Conservation (phyloP, 1,140 invertebrate genomes). For the Papilio machaon region DNA sequence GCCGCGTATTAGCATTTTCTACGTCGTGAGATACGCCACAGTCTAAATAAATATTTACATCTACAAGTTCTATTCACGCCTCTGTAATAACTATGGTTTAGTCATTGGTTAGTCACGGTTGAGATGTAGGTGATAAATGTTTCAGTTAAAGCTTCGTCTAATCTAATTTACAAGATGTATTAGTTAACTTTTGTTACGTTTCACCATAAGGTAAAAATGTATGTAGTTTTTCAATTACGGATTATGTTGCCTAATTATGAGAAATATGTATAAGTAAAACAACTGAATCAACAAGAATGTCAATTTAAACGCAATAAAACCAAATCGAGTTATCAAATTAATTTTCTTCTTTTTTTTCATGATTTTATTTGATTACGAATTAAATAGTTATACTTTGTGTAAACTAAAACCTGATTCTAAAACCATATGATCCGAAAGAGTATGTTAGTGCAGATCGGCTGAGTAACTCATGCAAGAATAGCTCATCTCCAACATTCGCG, state of each 20-base stretch:
- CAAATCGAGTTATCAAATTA: background rate
- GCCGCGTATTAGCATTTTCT: background rate
- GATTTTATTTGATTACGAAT: background rate
- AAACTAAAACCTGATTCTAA: slow-evolving; percentile 3
- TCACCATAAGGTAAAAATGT: too few relatives aligned
- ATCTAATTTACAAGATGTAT: background rate
- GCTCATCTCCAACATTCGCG: slow-evolving; percentile 26
- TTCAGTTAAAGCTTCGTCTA: background rate
- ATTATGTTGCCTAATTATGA: background rate
- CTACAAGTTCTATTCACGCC: background rate
- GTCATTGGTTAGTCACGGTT: slow-evolving; percentile 12
- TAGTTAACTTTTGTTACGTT: background rate
- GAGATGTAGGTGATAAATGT: background rate
- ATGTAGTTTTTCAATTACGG: background rate
- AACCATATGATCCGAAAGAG: background rate
- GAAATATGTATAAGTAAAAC: background rate
- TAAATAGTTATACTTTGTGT: background rate
- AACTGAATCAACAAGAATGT: background rate
- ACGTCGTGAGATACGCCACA: slow-evolving; percentile 7
- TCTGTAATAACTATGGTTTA: background rate
- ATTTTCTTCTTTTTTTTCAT: background rate
- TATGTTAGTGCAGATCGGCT: background rate
- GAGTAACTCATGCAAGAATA: slow-evolving; percentile 19
- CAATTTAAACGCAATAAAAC: background rate
- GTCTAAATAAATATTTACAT: slow-evolving; percentile 21